Base-by-base conservation (phyloP, 1,140 invertebrate species). In the Pseudobourletiella spinata region DNA sequence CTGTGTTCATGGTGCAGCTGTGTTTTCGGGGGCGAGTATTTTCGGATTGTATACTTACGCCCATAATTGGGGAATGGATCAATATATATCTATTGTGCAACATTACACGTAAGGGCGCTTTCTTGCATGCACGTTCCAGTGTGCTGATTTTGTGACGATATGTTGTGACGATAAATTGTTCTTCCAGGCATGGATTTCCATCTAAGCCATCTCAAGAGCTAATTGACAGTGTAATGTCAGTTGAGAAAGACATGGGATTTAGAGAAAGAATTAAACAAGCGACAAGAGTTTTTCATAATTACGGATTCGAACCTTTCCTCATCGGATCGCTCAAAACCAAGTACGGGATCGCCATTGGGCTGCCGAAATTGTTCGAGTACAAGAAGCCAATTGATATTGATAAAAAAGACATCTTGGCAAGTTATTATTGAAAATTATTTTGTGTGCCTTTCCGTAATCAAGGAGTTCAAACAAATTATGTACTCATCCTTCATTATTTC, bases 351-450 rank as follows among this genome's bases (percentile, higher is more conserved):
- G 74, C 79, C 28, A 69, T 88, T 55, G 86, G 86, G 3, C 74
- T 87, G 24, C 86, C 86, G 2, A 69, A 75, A 1, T 82, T 81
- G 71, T 87, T 81, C 71, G 70, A 68, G 0, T 86, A 84, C 65
- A 68, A 67, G 22, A 69, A 72, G 22, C 25, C 68, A 6, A 57
- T 70, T 0, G 75, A 79, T 20, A 72, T 85, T 3, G 76, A 83
- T 50, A 74, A 72, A 44, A 59, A 71, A 0, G 73, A 78, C n/a
- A 79, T 84, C 26, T 71, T 29, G 25, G 16, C n/a, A 26, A 29
- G 18, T 8, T 11, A 26, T 22, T 24, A 20, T 51, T 59, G n/a
- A 58, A 32, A 56, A 59, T 20, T 51, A 20, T 44, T 56, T 67
- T 64, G 22, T 22, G 29, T 65, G n/a, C n/a, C 39, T 66, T 57